phyloP scores from a whole-genome alignment of 2,797 vertebrate species.

The Yasuhikotakia modesta region DNA sequence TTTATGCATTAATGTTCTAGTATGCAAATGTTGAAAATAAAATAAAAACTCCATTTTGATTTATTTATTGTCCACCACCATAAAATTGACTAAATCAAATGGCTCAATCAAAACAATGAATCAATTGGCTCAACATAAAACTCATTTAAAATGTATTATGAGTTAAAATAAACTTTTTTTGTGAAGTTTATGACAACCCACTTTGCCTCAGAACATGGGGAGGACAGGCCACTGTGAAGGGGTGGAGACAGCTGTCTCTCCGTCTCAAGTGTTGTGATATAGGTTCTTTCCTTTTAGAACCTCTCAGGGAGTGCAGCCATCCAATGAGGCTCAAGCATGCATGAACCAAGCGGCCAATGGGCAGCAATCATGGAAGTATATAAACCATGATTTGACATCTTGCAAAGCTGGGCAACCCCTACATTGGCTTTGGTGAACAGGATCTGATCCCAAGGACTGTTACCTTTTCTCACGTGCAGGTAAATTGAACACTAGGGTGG shows the following conservation, averaged over 20 bases:
- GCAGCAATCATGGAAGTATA: conserved; percentile 71
- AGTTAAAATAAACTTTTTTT: conserved; percentile 4
- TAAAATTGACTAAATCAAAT: too few species aligned
- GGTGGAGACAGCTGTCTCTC: conserved; percentile 73
- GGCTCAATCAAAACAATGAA: too few species aligned
- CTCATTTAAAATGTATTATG: not conserved
- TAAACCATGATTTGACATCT: conserved; percentile 65
- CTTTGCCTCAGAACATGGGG: conserved; percentile 40
- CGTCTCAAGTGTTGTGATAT: conserved; percentile 68
- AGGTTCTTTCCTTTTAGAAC: conserved; percentile 81
- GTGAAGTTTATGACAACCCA: conserved; percentile 18
- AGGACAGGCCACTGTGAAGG: conserved; percentile 50
- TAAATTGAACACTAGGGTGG: too few species aligned
- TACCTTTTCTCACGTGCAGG: conserved; percentile 78
- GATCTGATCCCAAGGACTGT: conserved; percentile 84
- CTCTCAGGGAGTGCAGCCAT: conserved; percentile 45
- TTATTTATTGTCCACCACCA: too few species aligned
- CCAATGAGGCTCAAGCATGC: conserved; percentile 71
- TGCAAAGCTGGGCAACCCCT: conserved; percentile 79
- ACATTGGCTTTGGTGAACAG: conserved; percentile 81
- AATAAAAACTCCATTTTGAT: too few species aligned
- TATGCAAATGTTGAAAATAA: not conserved
- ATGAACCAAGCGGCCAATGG: conserved; percentile 68
- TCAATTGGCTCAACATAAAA: too few species aligned
- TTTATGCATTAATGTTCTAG: not conserved